Percentiles rank a stretch among this genome's conserved stretches.
Conservation (phyloP, 2,113 vertebrate species). For the Tonatia bakeri region DNA sequence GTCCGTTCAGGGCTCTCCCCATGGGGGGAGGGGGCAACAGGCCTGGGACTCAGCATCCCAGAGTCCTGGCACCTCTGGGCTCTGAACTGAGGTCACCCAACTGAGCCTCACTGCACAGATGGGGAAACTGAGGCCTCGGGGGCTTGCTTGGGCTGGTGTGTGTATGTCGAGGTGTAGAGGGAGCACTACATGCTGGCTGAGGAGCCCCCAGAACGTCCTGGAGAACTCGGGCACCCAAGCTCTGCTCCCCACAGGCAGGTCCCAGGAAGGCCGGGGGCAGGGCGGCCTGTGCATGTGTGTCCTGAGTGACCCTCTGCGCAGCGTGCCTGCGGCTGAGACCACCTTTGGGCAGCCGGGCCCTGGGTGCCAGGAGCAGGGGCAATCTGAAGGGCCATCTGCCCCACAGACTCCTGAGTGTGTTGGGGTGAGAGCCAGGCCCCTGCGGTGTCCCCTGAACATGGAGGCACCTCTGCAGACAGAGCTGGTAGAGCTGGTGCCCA, state of each 20-base stretch:
- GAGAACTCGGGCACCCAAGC: background rate
- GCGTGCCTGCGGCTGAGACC: background rate
- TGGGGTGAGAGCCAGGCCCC: background rate
- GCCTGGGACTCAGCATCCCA: background rate
- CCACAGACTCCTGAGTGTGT: background rate
- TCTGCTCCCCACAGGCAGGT: background rate
- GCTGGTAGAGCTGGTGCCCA: conserved; percentile 86
- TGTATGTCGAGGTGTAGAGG: background rate
- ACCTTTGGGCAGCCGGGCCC: background rate
- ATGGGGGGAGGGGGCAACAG: background rate
- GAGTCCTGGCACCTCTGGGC: background rate
- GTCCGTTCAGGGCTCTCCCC: background rate
- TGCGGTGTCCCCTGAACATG: background rate
- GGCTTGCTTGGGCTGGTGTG: background rate
- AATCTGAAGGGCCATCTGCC: background rate
- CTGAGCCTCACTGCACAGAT: background rate
- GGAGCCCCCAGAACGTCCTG: background rate
- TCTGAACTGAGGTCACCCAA: background rate
- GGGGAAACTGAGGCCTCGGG: background rate
- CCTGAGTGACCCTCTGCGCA: background rate
- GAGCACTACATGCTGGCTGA: background rate
- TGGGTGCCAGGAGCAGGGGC: background rate
- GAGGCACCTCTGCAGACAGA: conserved; percentile 77
- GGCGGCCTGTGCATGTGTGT: fast-evolving
- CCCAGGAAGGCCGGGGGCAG: background rate